Evolutionary conservation across 2,113 vertebrate genomes (phyloP), one percentile per base, ranked within the genome.

Genomic region (Rhinolophus ferrumequinum): DNA sequence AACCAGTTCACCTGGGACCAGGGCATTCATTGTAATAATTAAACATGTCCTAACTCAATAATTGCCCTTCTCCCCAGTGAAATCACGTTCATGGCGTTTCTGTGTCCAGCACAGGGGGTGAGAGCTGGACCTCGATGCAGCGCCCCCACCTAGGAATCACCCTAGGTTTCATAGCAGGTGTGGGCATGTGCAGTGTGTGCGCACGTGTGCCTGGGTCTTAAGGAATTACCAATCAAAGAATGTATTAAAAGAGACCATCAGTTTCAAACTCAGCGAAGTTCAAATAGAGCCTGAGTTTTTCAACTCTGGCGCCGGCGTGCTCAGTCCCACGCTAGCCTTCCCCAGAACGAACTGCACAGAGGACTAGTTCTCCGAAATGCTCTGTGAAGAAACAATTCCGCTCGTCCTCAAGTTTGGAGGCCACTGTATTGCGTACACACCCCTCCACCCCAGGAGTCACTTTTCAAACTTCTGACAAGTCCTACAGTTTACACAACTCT

Each of bases 291-390:
- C 54, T 44, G 24, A 0, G 33, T 18, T 83, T 44, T 44, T 26
- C 24, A 75, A 38, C 47, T 47, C 44, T n/a, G 38, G 41, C 13
- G n/a, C 44, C 44, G 8, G 24, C 73, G 33, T 24, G 44, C 19
- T 41, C 58, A 10, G 3, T 9, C 33, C 28, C 56, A 13, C 6
- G 24, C 3, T 2, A 0, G 7, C 26, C 44, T 26, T 24, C 10
- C 21, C n/a, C n/a, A 66, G 26, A 66, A 54, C 54, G 44, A 64
- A 18, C 41, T 26, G 47, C 69, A 66, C 1, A 38, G n/a, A 52
- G 38, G 11, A 30, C 67, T 33, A 11, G 6, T 41, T n/a, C 47
- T 15, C 9, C 38, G 10, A 50, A n/a, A 64, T 41, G 80, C 24
- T 75, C 69, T 26, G 30, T 5, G 26, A 41, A 54, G 52, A 38